Evolutionary conservation across 2,797 vertebrate species (phyloP), one percentile per base, ranked within the genome.

Genomic region (Acropternis orthonyx): DNA sequence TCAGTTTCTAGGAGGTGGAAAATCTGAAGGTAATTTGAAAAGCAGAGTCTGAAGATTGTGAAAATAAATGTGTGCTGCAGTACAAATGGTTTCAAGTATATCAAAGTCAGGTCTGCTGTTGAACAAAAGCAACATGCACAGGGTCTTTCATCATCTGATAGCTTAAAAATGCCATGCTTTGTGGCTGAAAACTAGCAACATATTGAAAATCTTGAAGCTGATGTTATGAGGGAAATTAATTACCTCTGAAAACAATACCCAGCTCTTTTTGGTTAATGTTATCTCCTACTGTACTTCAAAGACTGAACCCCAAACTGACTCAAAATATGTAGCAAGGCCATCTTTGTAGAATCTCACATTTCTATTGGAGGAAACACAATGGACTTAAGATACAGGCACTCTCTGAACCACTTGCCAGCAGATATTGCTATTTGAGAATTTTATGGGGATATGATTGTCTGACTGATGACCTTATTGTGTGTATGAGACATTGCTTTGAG

Each of bases 101-200:
- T 54, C 41, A 24, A 54, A 87, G n/a, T 49, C 62, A 62, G 62
- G 32, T 55, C 66, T 92, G 73, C 19, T 5, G 3, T 36, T 79
- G 80, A 84, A 88, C 41, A 83, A 92, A 88, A 81, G 51, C 36
- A 79, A 37, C 11, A 26, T 39, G 39, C 59, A n/a, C 17, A 49
- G 55, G 15, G 23, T 84, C 62, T 93, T 96, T 91, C 55, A 66
- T 81, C 82, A 66, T 83, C 36, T 88, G 61, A 39, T 43, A 80
- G 9, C 66, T 85, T 83, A 37, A 92, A 93, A 91, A 75, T 13
- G 36, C 58, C 27, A 3, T 44, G 19, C 26, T 88, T 14, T 23
- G 51, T 71, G 46, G 36, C 72, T 93, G 65, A 75, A 92, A 88
- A 88, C 80, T 62, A 89, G 52, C 56, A 88, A 85, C 72, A 41